Evolutionary conservation across 2,113 vertebrate species (phyloP).

Genomic region (Tichodroma muraria): DNA sequence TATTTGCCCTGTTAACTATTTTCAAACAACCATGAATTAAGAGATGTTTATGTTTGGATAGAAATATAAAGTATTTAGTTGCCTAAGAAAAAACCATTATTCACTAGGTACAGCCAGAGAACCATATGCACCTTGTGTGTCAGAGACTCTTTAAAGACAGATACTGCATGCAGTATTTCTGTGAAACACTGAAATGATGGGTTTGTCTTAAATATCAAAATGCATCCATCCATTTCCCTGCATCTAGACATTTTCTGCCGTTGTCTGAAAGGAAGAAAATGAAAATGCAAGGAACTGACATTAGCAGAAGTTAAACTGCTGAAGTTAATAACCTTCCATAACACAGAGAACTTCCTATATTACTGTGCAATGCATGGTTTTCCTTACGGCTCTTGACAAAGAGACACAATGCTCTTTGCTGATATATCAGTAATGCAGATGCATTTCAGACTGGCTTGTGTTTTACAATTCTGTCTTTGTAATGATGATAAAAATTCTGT

Average conservation of each 20-base stretch:
- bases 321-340: neutral
- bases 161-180: neutral
- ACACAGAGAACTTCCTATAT: neutral
- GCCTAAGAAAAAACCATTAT: neutral
- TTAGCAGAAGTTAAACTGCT: neutral
- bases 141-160: neutral
- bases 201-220: neutral
- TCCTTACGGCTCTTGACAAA: neutral
- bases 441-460: neutral
- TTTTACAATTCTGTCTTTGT: neutral
- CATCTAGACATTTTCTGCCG: neutral
- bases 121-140: neutral
- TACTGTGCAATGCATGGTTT: neutral
- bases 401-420: neutral
- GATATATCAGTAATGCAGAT: neutral
- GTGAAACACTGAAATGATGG: neutral
- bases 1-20: neutral
- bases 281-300: neutral
- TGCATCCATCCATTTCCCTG: neutral
- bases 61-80: neutral
- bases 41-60: neutral
- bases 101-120: neutral
- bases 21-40: neutral
- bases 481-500: neutral
- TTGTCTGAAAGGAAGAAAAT: neutral